Base-by-base conservation (phyloP, 2,888 invertebrate species). In the Rapana venosa region DNA sequence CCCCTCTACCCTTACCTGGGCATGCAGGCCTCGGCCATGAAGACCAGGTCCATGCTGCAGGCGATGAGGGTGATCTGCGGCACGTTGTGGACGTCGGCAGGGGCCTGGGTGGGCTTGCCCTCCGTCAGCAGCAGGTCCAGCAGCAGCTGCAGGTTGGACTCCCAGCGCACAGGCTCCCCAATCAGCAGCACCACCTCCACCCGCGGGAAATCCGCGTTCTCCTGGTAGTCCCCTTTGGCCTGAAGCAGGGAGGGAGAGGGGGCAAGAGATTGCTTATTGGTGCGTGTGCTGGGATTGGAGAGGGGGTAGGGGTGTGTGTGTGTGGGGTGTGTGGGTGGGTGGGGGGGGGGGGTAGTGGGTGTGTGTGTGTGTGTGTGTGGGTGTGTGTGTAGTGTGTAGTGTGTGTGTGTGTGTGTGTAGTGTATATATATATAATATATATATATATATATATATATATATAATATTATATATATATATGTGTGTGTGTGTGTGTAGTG, bases 11-110 rank as follows among this genome's bases (percentile, higher is more conserved):
- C 17, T n/a, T 22, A 95, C 94, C 95, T 94, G 8, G 96, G 96
- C 95, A 96, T 95, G 90, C 95, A 94, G 13, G 96, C 96, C 89
- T 95, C 94, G 58, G 95, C 96, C 96, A 96, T 96, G 92, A 96
- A 96, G 87, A 95, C 95, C 8, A 96, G 94, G 91, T 96, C 96
- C 95, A 96, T 96, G 92, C 96, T 96, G 92, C 96, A 96, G 58
- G 96, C 96, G 70, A 96, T 95, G 79, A 96, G 92, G n/a, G 96
- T 96, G 20, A 96, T 92, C 90, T 96, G 96, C 17, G 92, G 91
- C 90, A 94, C 91, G 36, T 90, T 84, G 77, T 91, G 90, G 11
- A 93, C 92, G 20, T 94, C 94, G 17, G 92, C 91, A 11, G 94
- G 93, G 81, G 94, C 93, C 58, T 92, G 90, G 32, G 92, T 93